Conservation (phyloP, 2,888 invertebrate species). For the Platypus cylindrus region DNA sequence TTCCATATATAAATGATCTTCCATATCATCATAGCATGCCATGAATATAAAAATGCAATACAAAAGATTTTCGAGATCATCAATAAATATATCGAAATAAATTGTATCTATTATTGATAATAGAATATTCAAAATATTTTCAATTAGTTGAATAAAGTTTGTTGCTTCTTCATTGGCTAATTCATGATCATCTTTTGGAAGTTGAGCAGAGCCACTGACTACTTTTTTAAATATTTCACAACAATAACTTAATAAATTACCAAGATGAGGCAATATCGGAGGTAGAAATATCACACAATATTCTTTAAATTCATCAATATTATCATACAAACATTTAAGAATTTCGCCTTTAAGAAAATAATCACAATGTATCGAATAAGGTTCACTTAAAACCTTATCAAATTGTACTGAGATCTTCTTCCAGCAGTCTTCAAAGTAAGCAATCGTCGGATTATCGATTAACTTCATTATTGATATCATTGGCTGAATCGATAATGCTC, state of each 20-base stretch:
- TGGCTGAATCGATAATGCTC: conserved; percentile 5
- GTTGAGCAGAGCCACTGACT: conserved; percentile 12
- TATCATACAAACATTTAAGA: conserved; percentile 12
- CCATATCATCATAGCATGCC: conserved; percentile 17
- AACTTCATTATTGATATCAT: conserved; percentile 9
- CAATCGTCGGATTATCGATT: conserved; percentile 1
- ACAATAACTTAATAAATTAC: conserved; percentile 19
- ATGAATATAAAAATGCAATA: conserved; percentile 20
- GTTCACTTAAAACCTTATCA: conserved; percentile 16
- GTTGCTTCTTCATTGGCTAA: conserved; percentile 13
- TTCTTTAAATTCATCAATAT: conserved; percentile 6
- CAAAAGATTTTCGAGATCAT: conserved; percentile 19
- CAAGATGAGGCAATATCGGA: conserved; percentile 18
- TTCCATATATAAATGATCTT: conserved; percentile 15
- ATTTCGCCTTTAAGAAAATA: conserved; percentile 20
- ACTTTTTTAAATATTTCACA: conserved; percentile 19
- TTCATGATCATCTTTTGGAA: conserved; percentile 17
- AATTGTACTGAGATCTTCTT: conserved; percentile 7
- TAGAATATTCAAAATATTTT: conserved; percentile 16
- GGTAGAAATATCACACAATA: conserved; percentile 7
- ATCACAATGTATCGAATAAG: conserved; percentile 17
- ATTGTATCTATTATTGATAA: conserved; percentile 16
- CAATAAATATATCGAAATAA: conserved; percentile 17
- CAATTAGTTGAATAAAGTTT: conserved; percentile 17
- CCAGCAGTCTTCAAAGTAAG: conserved; percentile 7